phyloP scores from a whole-genome alignment of 2,113 vertebrate genomes.

The Gobiocypris rarus region DNA sequence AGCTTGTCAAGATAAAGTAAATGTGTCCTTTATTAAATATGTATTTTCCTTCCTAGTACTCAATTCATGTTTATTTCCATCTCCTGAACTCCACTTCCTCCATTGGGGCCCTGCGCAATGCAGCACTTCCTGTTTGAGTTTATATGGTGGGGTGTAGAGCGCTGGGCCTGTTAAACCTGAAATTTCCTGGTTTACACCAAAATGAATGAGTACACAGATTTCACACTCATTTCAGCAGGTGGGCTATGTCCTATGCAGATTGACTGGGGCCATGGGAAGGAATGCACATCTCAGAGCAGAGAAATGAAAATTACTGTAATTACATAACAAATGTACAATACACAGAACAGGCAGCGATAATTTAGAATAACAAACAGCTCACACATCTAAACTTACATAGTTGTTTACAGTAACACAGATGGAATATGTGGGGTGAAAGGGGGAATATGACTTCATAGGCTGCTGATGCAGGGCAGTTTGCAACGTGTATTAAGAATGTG shows the following conservation, averaged over 20 bases:
- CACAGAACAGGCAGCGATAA: conserved; percentile 13
- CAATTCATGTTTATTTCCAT: conserved; percentile 27
- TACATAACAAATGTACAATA: conserved; percentile 8
- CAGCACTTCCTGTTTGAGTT: conserved; percentile 38
- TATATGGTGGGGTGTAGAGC: not conserved
- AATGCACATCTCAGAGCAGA: not conserved
- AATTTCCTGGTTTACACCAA: not conserved
- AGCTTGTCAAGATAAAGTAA: not conserved
- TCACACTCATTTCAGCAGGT: conserved; percentile 19
- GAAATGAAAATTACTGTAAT: conserved; percentile 34
- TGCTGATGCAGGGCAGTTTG: not conserved
- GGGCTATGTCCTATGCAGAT: not conserved
- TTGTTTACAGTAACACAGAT: conserved; percentile 7
- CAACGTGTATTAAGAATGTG: not conserved
- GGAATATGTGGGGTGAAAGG: conserved; percentile 9
- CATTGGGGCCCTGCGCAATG: not conserved
- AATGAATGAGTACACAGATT: not conserved
- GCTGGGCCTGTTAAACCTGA: conserved; percentile 4
- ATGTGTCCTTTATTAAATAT: conserved; percentile 1
- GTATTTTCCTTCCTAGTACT: conserved; percentile 27
- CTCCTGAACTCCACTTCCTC: conserved; percentile 18
- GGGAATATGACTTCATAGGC: not conserved
- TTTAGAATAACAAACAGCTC: conserved; percentile 30
- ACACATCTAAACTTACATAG: not conserved
- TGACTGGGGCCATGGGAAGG: not conserved